Evolutionary conservation across 2,113 vertebrate genomes (phyloP).

Genomic region (Pycnonotus jocosus): DNA sequence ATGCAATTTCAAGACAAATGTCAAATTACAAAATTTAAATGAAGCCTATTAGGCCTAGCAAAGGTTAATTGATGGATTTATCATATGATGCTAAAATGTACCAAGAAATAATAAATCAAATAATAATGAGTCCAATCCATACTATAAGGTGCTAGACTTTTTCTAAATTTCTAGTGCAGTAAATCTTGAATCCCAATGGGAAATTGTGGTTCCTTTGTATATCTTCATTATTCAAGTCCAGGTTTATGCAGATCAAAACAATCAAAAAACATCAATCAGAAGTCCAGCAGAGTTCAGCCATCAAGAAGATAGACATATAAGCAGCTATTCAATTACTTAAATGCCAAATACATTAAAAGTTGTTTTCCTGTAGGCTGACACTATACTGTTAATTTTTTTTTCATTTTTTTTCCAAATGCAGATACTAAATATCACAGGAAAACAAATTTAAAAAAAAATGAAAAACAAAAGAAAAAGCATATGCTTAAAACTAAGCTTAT

Average conservation of each 20-base stretch:
- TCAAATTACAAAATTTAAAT: not conserved
- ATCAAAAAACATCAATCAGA: not conserved
- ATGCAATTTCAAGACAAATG: not conserved
- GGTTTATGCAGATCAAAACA: not conserved
- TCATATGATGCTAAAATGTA: not conserved
- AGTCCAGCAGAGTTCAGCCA: not conserved
- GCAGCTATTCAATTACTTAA: not conserved
- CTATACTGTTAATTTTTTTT: not conserved
- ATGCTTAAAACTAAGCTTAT: not conserved
- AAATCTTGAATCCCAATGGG: not conserved
- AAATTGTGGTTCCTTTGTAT: not conserved
- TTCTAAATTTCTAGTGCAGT: not conserved
- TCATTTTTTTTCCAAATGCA: not conserved
- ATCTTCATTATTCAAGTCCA: not conserved
- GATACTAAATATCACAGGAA: not conserved
- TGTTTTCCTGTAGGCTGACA: not conserved
- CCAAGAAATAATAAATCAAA: not conserved
- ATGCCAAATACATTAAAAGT: not conserved
- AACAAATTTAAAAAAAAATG: not conserved
- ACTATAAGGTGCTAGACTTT: not conserved
- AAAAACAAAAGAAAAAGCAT: accelerated
- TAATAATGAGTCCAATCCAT: not conserved
- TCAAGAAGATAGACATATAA: not conserved
- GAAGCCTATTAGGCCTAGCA: not conserved
- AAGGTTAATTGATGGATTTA: not conserved